Conservation (phyloP, 1,140 invertebrate genomes). For the Harpegnathos saltator region DNA sequence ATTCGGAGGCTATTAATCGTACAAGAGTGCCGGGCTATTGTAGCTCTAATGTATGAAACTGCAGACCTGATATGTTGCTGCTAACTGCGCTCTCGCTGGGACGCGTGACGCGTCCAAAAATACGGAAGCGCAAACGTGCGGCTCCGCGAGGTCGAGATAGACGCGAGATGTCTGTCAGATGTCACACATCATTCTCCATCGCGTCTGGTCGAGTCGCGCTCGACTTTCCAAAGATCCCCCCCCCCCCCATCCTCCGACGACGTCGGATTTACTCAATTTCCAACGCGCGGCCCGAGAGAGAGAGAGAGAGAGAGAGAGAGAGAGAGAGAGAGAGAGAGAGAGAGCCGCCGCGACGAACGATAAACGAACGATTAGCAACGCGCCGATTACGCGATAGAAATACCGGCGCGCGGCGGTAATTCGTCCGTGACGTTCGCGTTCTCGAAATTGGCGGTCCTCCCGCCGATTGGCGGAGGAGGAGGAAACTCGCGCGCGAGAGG, state of each 20-base stretch:
- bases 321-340: too few species aligned
- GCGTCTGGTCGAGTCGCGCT: neutral
- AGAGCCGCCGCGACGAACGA: neutral
- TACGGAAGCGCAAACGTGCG: too few species aligned
- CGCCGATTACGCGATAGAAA: neutral
- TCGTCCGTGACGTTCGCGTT: neutral
- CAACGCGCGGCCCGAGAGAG: neutral
- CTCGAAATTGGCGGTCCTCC: neutral
- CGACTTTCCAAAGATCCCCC: neutral
- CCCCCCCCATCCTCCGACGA: neutral
- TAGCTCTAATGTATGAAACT: slow-evolving; percentile 67
- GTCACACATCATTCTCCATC: neutral
- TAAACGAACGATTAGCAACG: neutral
- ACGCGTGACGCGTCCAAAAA: slow-evolving; percentile 43
- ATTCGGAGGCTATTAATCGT: slow-evolving; percentile 73
- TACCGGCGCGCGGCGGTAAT: too few species aligned
- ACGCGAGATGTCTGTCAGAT: neutral
- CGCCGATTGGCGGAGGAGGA: too few species aligned
- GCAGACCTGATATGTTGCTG: slow-evolving; percentile 66
- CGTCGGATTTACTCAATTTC: neutral
- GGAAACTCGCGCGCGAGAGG: too few species aligned
- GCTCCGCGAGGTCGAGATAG: too few species aligned
- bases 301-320: too few species aligned
- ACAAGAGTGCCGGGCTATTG: slow-evolving; percentile 58
- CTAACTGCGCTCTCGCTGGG: slow-evolving; percentile 50